Evolutionary conservation across 2,113 vertebrate species (phyloP).

Genomic region (Ictalurus punctatus): DNA sequence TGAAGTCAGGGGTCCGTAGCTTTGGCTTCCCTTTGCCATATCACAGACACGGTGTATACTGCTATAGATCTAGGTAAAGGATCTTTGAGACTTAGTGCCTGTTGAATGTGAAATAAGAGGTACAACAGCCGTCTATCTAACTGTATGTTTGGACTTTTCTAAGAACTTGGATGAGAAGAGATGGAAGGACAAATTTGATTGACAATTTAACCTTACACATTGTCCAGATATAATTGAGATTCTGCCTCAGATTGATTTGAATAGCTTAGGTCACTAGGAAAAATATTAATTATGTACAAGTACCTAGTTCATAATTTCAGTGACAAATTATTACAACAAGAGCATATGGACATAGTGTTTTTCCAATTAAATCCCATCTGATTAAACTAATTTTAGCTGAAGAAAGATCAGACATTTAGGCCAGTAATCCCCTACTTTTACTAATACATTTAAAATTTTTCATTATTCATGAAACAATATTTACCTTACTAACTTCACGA

Average conservation of each 20-base stretch:
- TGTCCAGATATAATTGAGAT: not conserved
- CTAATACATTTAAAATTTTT: not conserved
- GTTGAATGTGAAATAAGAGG: slow-evolving; percentile 11
- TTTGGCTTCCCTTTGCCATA: slow-evolving; percentile 32
- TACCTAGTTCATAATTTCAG: not conserved
- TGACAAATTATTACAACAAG: not conserved
- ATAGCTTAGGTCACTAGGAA: not conserved
- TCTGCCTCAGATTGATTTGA: not conserved
- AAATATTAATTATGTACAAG: not conserved
- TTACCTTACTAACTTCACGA: not conserved
- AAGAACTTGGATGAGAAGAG: slow-evolving; percentile 3
- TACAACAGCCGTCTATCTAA: not conserved
- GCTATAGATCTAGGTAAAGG: slow-evolving; percentile 36
- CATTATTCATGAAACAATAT: not conserved
- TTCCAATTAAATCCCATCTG: not conserved
- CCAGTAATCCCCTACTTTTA: not conserved
- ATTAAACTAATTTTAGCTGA: not conserved
- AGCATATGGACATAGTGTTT: not conserved
- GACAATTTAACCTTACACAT: not conserved
- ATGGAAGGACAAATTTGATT: not conserved
- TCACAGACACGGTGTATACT: slow-evolving; percentile 40
- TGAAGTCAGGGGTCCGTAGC: slow-evolving; percentile 62
- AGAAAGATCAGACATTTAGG: not conserved
- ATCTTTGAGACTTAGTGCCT: not conserved
- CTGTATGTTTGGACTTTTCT: not conserved